These are phyloP conservation scores for Mythimna ferrago DNA, from an alignment of 2,888 invertebrate genomes.

Conservation along the genomic window DNA sequence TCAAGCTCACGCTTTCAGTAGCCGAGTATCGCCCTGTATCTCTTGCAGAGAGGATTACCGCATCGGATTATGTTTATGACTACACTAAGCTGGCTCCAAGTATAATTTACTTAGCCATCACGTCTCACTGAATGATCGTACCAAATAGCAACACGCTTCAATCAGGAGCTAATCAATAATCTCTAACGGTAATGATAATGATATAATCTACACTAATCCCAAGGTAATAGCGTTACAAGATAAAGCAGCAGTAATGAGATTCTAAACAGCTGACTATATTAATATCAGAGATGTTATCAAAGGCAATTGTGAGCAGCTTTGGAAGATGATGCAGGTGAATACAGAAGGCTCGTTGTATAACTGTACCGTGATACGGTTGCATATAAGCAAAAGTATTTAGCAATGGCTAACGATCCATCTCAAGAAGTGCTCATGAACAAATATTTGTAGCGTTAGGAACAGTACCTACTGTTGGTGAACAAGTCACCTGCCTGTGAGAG, in stretches of 20 bases:
- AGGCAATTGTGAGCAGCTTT: constrained; percentile 19
- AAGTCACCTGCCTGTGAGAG: too few relatives aligned
- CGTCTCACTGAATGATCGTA: background rate
- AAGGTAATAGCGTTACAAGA: constrained; percentile 36
- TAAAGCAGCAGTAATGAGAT: constrained; percentile 41
- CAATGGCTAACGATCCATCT: too few relatives aligned
- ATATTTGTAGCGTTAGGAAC: too few relatives aligned
- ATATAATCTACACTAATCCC: constrained; percentile 46
- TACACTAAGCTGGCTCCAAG: background rate
- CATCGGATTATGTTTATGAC: background rate
- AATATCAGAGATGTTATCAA: constrained; percentile 40
- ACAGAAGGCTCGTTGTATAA: constrained; percentile 12
- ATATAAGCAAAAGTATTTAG: too few relatives aligned
- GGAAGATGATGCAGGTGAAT: constrained; percentile 2
- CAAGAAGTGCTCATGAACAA: too few relatives aligned
- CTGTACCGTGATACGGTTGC: too few relatives aligned
- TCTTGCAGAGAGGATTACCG: too few relatives aligned
- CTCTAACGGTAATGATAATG: constrained; percentile 25
- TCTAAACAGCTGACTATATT: constrained; percentile 46
- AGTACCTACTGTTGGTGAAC: too few relatives aligned
- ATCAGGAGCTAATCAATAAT: constrained; percentile 14
- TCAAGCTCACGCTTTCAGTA: too few relatives aligned
- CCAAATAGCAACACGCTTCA: background rate
- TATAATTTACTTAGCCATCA: constrained; percentile 1
- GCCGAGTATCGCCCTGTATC: too few relatives aligned